Conservation (phyloP, 2,888 invertebrate species). For the Ephialtes manifestator region DNA sequence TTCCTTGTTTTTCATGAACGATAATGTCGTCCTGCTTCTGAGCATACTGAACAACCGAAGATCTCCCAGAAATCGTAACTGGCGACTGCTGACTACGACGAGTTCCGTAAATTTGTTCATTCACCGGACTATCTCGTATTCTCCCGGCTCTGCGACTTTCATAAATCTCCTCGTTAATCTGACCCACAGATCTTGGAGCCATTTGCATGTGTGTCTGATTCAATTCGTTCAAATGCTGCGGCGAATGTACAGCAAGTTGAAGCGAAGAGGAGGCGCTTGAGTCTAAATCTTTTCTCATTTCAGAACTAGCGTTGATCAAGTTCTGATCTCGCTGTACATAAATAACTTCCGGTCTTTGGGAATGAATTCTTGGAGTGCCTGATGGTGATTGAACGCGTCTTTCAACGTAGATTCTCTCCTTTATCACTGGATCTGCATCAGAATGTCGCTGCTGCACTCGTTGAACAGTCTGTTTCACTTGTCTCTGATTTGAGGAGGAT, state of each 20-base stretch:
- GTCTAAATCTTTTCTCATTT: slow-evolving; percentile 26
- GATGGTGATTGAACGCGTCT: slow-evolving; percentile 61
- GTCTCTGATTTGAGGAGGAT: slow-evolving; percentile 3
- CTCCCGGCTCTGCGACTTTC: slow-evolving; percentile 47
- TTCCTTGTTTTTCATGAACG: slow-evolving; percentile 35
- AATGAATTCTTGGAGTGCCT: slow-evolving; percentile 31
- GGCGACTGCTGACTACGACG: slow-evolving; percentile 48
- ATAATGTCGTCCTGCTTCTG: slow-evolving; percentile 17
- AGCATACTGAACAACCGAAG: slow-evolving; percentile 6
- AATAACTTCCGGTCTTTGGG: slow-evolving; percentile 66
- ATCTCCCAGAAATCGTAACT: slow-evolving; percentile 20
- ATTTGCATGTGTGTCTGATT: slow-evolving; percentile 36
- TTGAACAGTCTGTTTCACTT: slow-evolving; percentile 27
- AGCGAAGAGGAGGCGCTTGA: slow-evolving; percentile 24
- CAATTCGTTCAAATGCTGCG: slow-evolving; percentile 42
- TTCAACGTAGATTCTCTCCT: slow-evolving; percentile 49
- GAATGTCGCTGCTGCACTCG: slow-evolving; percentile 19
- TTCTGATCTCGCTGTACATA: slow-evolving; percentile 60
- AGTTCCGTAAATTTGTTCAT: slow-evolving; percentile 58
- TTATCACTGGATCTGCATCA: background rate
- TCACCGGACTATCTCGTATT: slow-evolving; percentile 43
- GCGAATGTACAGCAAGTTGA: slow-evolving; percentile 24
- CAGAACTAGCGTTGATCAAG: slow-evolving; percentile 20
- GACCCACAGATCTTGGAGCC: slow-evolving; percentile 18
- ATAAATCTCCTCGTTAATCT: slow-evolving; percentile 56